Conservation (phyloP, 2,113 vertebrate genomes). For the Ailurus styani region DNA sequence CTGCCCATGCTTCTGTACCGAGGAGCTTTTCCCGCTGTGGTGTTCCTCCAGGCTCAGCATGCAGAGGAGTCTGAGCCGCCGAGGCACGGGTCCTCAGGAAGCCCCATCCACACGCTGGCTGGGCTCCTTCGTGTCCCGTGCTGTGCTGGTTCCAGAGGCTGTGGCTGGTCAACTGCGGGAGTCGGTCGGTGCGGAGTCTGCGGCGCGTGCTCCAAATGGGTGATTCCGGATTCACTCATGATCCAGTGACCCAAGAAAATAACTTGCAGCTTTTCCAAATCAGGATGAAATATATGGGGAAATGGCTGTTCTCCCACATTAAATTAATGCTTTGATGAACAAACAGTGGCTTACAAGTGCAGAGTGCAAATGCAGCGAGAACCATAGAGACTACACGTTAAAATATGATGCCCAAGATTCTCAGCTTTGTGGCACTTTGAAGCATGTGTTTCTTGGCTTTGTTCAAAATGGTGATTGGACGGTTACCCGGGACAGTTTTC, state of each 20-base stretch:
- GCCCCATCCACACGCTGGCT: background rate
- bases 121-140: too few species aligned
- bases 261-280: background rate
- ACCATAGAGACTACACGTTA: too few species aligned
- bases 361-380: background rate
- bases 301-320: background rate
- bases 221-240: accelerated
- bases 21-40: background rate
- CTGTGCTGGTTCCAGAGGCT: accelerated
- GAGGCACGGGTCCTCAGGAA: background rate
- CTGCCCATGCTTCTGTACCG: accelerated
- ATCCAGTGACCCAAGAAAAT: background rate
- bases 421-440: background rate
- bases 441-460: background rate
- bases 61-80: accelerated
- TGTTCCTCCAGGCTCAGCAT: accelerated
- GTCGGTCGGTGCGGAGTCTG: background rate
- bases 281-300: background rate
- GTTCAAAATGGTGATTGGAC: background rate
- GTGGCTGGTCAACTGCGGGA: background rate
- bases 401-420: background rate
- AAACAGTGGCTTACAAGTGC: background rate
- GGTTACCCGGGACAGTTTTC: accelerated
- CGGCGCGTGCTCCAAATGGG: accelerated
- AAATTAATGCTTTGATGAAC: background rate